A percentile compares a stretch with the other conserved stretches of the same genome.
Conservation (phyloP, 2,113 vertebrate species). For the Tinamus guttatus region DNA sequence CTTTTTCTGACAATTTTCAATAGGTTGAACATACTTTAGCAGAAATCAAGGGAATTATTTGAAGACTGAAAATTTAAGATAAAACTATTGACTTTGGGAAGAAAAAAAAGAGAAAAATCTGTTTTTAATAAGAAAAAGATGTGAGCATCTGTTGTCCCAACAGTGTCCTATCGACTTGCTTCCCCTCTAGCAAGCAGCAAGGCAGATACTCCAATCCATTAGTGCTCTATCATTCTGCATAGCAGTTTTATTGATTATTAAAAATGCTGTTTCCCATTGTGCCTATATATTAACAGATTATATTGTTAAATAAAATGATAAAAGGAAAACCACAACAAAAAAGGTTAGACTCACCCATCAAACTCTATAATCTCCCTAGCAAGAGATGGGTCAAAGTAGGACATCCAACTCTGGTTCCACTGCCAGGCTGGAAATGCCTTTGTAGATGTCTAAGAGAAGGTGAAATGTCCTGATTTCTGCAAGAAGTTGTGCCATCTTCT, state of each 20-base stretch:
- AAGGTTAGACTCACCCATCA: background rate
- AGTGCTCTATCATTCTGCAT: fast-evolving
- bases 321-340: background rate
- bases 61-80: background rate
- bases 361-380: background rate
- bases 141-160: background rate
- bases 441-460: background rate
- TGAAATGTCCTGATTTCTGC: background rate
- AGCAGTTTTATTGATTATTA: background rate
- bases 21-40: background rate
- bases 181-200: background rate
- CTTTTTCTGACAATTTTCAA: background rate
- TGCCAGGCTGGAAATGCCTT: background rate
- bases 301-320: background rate
- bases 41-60: background rate
- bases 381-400: too few species aligned
- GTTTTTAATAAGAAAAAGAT: background rate
- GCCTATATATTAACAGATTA: background rate
- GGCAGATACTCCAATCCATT: fast-evolving
- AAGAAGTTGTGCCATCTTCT: background rate
- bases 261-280: background rate
- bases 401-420: too few species aligned
- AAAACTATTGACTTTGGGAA: background rate
- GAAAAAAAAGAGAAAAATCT: background rate
- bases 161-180: background rate